phyloP scores from a whole-genome alignment of 2,113 vertebrate genomes.

The Otolemur garnettii region DNA sequence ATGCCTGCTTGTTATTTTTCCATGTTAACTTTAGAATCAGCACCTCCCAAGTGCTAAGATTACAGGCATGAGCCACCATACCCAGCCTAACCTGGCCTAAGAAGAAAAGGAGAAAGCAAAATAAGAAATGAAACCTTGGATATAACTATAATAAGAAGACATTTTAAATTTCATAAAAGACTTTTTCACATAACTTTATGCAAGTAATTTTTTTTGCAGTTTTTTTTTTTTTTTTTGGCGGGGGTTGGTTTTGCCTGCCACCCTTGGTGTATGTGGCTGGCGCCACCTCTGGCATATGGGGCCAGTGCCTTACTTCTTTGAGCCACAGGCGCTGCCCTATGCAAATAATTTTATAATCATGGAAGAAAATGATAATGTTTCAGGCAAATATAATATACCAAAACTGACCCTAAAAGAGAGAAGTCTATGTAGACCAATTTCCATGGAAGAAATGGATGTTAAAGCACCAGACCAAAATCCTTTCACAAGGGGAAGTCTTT shows the following conservation, averaged over 20 bases:
- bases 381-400: conserved; percentile 45
- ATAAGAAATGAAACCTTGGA: conserved; percentile 46
- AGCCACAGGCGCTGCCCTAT: not conserved
- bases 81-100: too few species aligned
- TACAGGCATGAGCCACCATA: too few species aligned
- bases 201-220: conserved; percentile 49
- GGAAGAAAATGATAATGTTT: conserved; percentile 43
- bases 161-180: conserved; percentile 51
- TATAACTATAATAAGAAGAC: conserved; percentile 2
- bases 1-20: conserved; percentile 37
- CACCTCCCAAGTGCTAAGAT: too few species aligned
- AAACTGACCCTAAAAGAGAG: conserved; percentile 53
- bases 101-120: conserved; percentile 51
- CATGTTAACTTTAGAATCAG: conserved; percentile 48
- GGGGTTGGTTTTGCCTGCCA: too few species aligned
- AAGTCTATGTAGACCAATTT: conserved; percentile 23
- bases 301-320: too few species aligned
- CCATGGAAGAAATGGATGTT: conserved; percentile 45
- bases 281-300: too few species aligned
- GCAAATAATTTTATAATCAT: conserved; percentile 37
- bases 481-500: conserved; percentile 1
- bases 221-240: too few species aligned
- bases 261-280: too few species aligned
- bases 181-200: not conserved
- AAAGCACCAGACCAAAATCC: conserved; percentile 11